Base-by-base conservation (phyloP, 2,797 vertebrate genomes). In the Apogon hyalosoma region DNA sequence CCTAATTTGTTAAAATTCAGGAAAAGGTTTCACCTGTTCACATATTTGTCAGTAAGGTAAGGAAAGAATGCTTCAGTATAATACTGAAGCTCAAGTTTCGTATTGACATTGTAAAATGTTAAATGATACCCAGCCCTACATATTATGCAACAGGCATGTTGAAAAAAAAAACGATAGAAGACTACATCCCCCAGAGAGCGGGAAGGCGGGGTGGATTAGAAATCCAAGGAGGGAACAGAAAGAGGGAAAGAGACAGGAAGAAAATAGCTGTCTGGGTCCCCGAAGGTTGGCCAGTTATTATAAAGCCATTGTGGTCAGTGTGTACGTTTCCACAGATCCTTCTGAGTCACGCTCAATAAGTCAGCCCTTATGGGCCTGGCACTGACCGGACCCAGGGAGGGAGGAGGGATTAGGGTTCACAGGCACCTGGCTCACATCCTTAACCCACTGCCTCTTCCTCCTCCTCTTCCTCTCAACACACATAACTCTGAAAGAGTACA, bases 301-400 rank as follows among this genome's bases (percentile, higher is more conserved):
- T 90, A 92, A 91, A 92, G 87, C 88, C 88, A 90, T 88, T 91
- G 89, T 90, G 92, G 89, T 87, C 57, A 11, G 83, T 71, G 63
- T 88, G 86, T 86, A 82, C 69, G 69, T 87, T 90, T 88, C 80
- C 86, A 85, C 81, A 87, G 83, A 88, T 87, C 82, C 80, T 78
- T 89, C 79, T 83, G 87, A 88, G 87, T 86, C 87, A 85, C 80
- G 84, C 90, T 88, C 87, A 88, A 87, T 89, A 88, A 90, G 86
- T 87, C 87, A 86, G 69, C 73, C 83, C 83, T 90, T 89, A 87
- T 85, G 82, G 86, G 86, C 75, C 86, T 86, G 86, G 82, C 82
- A 69, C 73, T 78, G 78, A 71, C 74, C 42, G 77, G 50, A 60
- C 65, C 60, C 50, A 64, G 77, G 1, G 73, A 80, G 67, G 73